Base-by-base conservation (phyloP, 2,797 vertebrate species). In the Pipistrellus pygmaeus region DNA sequence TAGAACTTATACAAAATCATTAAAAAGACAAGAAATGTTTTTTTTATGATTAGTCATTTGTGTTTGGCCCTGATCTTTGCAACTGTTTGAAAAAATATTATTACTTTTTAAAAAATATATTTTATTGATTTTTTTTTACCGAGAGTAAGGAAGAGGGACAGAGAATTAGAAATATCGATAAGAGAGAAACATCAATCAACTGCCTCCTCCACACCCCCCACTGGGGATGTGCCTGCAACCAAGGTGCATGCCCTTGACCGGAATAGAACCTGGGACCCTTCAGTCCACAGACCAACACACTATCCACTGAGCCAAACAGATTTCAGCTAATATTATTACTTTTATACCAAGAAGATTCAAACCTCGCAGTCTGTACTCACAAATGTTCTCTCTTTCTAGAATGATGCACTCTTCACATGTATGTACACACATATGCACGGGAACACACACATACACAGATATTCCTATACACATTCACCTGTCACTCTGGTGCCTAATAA, bases 331-430 rank as follows among this genome's bases (percentile, higher is more conserved):
- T 92, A 53, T 41, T 85, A 66, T 3, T 30, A 32, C 71, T 57
- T 86, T 51, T 35, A 68, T 57, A 27, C 32, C 73, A 85, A 71
- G 66, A 38, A 62, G 15, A 91, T 82, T 86, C 44, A 78, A 51
- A 78, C 4, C 5, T 92, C 17, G 5, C 30, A 41, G 32, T 0
- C 57, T 73, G 64, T 78, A 25, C 11, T 84, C n/a, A 69, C 3
- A 83, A 83, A 9, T 21, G 23, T 41, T 62, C 17, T 2, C 10
- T 35, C 15, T 87, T 86, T 3, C 12, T 14, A 60, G 64, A 76
- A n/a, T 35, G 25, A 44, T 3, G 2, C 1, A 8, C 6, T 8
- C 3, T 72, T 10, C 11, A 30, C 8, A 72, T 23, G 41, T 2
- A 23, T 55, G 14, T 6, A 57, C 25, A 76, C 1, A 18, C 4